Evolutionary conservation across 2,888 invertebrate genomes (phyloP), one percentile per base, ranked within the genome.

Genomic region (Periphyllus acericola): DNA sequence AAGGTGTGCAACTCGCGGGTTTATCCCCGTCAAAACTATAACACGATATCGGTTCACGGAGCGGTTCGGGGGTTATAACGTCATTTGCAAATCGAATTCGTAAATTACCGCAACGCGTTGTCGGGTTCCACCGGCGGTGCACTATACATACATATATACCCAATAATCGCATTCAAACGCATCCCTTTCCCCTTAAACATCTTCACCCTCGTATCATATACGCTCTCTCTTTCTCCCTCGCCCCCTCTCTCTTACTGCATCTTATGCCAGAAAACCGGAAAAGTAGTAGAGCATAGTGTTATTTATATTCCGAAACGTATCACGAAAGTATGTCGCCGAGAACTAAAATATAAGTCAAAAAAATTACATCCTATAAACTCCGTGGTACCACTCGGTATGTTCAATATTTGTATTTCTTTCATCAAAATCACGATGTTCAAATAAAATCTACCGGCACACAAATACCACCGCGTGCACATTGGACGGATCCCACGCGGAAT

Each of bases 61-160:
- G 3, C 2, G 19, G 6, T 46, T 8, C 29, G 25, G 29, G 3
- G 29, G 21, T 32, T n/a, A 29, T 29, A 32, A 34, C 60, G 55
- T 66, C 66, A 66, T 80, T 80, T 80, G 66, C 66, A 80, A 80
- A 80, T 80, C 36, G 80, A 80, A 80, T 80, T 36, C 60, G 36
- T 79, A 79, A 79, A 79, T 79, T 25, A 66, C 66, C 60, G 34
- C 14, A 36, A 36, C 36, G 79, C 9, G 34, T 66, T 80, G 66
- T 80, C 66, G 60, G 60, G 60, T 80, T 80, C 60, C 78, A 78
- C 78, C 78, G 21, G 55, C 34, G 46, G 32, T 32, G 52, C 76
- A 46, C 1, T 1, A 71, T 3, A 32, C 3, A 17, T 32, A 68
- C 19, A 34, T 34, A 72, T 29, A 72, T 34, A 34, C 74, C 34